These are phyloP conservation scores for Amphipoea oculea DNA, from an alignment of 2,888 invertebrate species.

Conservation along the genomic window DNA sequence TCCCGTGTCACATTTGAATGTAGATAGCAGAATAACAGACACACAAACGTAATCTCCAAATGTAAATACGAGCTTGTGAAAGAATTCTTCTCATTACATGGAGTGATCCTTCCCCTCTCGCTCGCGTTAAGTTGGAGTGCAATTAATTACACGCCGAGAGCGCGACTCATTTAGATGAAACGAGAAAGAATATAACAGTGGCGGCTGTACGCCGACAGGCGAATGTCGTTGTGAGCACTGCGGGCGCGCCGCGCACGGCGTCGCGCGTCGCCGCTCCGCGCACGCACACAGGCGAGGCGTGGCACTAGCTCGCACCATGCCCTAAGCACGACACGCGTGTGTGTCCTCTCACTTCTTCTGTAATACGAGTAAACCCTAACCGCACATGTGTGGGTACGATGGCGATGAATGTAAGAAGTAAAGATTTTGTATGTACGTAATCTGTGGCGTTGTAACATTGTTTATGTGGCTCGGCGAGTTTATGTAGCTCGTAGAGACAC, in stretches of 20 bases:
- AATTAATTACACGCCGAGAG: constrained; percentile 64
- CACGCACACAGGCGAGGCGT: constrained; percentile 27
- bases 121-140: constrained; percentile 61
- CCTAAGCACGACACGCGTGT: not conserved
- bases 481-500: constrained; percentile 33
- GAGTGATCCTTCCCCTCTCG: constrained; percentile 56
- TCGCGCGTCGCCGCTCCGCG: not conserved
- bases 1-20: constrained; percentile 19
- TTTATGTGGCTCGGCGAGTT: constrained; percentile 41
- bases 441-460: constrained; percentile 40
- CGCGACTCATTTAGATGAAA: constrained; percentile 56
- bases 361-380: not conserved
- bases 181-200: constrained; percentile 65
- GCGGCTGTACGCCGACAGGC: constrained; percentile 29
- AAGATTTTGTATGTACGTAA: constrained; percentile 5
- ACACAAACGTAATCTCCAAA: constrained; percentile 44
- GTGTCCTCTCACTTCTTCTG: not conserved
- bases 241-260: not conserved
- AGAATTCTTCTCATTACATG: constrained; percentile 57
- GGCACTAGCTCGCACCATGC: not conserved
- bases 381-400: constrained; percentile 9
- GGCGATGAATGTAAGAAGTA: constrained; percentile 3
- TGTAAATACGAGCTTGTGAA: constrained; percentile 56
- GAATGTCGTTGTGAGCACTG: constrained; percentile 28
- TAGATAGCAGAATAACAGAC: constrained; percentile 24